These are phyloP conservation scores for Misgurnus anguillicaudatus DNA, from an alignment of 2,113 vertebrate species.

Conservation along the genomic window DNA sequence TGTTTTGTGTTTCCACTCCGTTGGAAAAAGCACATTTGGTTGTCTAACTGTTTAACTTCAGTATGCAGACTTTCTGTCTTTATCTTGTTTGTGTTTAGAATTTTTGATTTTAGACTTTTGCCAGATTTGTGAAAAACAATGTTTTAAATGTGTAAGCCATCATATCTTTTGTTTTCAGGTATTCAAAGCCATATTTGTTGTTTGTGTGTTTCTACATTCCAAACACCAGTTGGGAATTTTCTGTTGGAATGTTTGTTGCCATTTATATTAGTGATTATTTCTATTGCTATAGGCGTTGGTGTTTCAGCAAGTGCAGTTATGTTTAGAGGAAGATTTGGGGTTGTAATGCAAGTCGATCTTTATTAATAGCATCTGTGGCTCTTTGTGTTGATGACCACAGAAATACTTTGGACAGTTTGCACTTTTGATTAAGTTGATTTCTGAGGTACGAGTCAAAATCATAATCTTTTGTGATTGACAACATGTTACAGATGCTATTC, in stretches of 20 bases:
- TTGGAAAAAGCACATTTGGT: slow-evolving; percentile 41
- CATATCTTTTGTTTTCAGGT: background rate
- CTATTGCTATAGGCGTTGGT: background rate
- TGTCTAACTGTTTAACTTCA: slow-evolving; percentile 47
- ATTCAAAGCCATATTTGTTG: slow-evolving; percentile 32
- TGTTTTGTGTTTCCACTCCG: slow-evolving; percentile 15
- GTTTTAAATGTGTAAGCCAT: background rate
- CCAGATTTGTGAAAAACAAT: background rate
- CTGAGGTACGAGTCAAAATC: background rate
- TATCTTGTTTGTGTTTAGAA: slow-evolving; percentile 3
- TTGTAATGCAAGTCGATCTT: background rate
- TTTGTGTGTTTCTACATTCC: slow-evolving; percentile 24
- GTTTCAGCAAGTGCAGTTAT: background rate
- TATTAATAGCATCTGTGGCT: background rate
- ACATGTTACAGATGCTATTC: background rate
- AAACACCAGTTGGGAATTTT: background rate
- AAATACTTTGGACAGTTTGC: background rate
- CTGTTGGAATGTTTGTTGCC: background rate
- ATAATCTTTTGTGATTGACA: background rate
- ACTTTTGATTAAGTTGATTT: background rate
- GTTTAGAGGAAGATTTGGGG: background rate
- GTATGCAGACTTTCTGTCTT: slow-evolving; percentile 26
- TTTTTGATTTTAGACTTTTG: background rate
- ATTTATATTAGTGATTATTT: background rate
- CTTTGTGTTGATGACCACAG: background rate